Percentiles rank a stretch among this genome's conserved stretches.
phyloP scores from a whole-genome alignment of 2,888 invertebrate species.

The Aethes cnicana region DNA sequence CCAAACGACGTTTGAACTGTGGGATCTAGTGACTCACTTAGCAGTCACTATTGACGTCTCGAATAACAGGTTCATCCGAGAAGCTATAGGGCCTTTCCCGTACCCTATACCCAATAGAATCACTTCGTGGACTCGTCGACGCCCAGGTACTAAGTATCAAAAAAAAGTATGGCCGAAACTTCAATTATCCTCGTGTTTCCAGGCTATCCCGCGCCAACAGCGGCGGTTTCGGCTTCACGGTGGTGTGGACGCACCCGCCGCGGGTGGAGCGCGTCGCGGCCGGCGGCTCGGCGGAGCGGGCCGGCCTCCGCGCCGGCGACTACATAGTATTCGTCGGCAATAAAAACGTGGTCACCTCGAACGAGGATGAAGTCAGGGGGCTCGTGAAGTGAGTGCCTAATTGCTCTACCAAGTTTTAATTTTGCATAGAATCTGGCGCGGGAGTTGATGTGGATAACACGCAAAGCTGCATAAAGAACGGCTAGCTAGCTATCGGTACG shows the following conservation, averaged over 20 bases:
- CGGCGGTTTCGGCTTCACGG: constrained; percentile 92
- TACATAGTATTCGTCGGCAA: constrained; percentile 94
- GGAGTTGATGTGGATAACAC: too few species aligned
- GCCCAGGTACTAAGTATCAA: too few species aligned
- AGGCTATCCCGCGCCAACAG: constrained; percentile 76
- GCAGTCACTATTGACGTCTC: too few species aligned
- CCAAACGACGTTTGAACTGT: too few species aligned
- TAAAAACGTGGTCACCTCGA: constrained; percentile 92
- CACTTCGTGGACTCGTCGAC: too few species aligned
- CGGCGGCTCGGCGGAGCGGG: constrained; percentile 91
- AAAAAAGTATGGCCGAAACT: background rate
- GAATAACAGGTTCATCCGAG: too few species aligned
- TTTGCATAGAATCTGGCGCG: too few species aligned
- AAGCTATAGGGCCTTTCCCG: too few species aligned
- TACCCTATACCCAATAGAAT: too few species aligned
- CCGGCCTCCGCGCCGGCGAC: constrained; percentile 91
- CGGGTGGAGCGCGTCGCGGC: constrained; percentile 92
- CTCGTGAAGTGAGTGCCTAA: constrained; percentile 85
- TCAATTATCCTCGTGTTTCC: constrained; percentile 29
- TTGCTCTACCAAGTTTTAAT: background rate
- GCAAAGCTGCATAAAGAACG: too few species aligned
- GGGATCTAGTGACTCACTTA: too few species aligned
- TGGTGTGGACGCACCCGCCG: constrained; percentile 94
- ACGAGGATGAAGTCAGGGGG: constrained; percentile 85
- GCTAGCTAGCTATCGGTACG: too few species aligned